Base-by-base conservation (phyloP, 1,140 invertebrate genomes). In the Sycobia sp. region DNA sequence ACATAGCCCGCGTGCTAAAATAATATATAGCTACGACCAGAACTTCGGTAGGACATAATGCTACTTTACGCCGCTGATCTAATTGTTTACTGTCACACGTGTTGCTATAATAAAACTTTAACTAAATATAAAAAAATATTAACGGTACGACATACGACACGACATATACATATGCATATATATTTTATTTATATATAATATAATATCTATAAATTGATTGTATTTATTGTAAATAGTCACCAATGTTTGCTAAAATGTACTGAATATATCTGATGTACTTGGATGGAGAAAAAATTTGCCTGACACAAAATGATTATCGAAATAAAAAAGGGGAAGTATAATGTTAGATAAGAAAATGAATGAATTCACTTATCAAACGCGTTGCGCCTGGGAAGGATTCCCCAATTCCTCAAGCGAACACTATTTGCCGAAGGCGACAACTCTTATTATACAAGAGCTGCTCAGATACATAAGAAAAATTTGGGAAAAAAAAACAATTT, bases 181-280 rank as follows among this genome's bases (percentile, higher is more conserved):
- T 77, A 78, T 77, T 78, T 76, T 77, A 78, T 78, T 76, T 77
- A 78, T 78, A 78, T 76, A 74, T 49, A 54, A 39, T 44, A n/a
- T n/a, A 27, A 61, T 62, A 77, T 73, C 67, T 77, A n/a, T n/a
- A n/a, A 76, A 76, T 73, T 73, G 67, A 78, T 69, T 77, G 76
- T 78, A 77, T 78, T 78, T 77, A 77, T 75, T 78, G 76, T 78
- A 78, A 77, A 78, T 78, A 78, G 76, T 78, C 76, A 78, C 46
- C 74, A 73, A 78, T 78, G 76, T 77, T 78, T 78, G 76, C 76
- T 76, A 78, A 77, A 73, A 73, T 73, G 76, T 67, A 67, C 55
- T 44, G 76, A 75, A 77, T 76, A 77, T 77, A 76, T 76, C 73
- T 76, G n/a, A n/a, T n/a, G 76, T 78, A 76, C 76, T 75, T 77